phyloP scores from a whole-genome alignment of 2,888 invertebrate species.

The Scrobipalpa atriplicella region DNA sequence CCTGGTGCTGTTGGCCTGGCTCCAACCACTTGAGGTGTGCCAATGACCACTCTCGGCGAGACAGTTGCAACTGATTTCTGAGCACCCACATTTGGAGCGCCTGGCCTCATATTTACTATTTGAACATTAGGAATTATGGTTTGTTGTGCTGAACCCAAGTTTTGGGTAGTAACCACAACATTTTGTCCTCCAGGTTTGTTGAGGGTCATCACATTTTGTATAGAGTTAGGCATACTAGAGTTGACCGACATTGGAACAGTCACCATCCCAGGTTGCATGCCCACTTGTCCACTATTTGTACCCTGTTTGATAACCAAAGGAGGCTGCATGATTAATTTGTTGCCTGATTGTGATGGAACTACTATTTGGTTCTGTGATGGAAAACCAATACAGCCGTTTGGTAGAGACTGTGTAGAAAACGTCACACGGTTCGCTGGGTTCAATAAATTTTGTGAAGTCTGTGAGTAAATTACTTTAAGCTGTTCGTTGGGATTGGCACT shows the following conservation, averaged over 20 bases:
- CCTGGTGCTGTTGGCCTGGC: slow-evolving; percentile 91
- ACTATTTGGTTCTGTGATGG: slow-evolving; percentile 77
- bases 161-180: slow-evolving; percentile 81
- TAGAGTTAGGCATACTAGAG: slow-evolving; percentile 81
- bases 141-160: slow-evolving; percentile 84
- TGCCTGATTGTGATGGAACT: slow-evolving; percentile 56
- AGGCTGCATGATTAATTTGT: slow-evolving; percentile 71
- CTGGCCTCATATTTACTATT: slow-evolving; percentile 92
- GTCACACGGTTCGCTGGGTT: slow-evolving; percentile 57
- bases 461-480: slow-evolving; percentile 81
- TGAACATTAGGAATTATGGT: slow-evolving; percentile 89
- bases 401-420: slow-evolving; percentile 80
- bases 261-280: slow-evolving; percentile 82
- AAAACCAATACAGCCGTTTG: slow-evolving; percentile 88
- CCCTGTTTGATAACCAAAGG: slow-evolving; percentile 77
- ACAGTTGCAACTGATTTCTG: slow-evolving; percentile 91
- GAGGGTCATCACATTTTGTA: slow-evolving; percentile 85
- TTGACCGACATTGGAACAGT: slow-evolving; percentile 85
- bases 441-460: slow-evolving; percentile 71
- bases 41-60: slow-evolving; percentile 92
- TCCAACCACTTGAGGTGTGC: slow-evolving; percentile 91
- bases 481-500: slow-evolving; percentile 75
- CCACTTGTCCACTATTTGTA: slow-evolving; percentile 60
- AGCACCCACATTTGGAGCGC: slow-evolving; percentile 85
- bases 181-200: slow-evolving; percentile 82